Evolutionary conservation across 1,140 invertebrate species (phyloP).

Genomic region (Papilio aristodemus): DNA sequence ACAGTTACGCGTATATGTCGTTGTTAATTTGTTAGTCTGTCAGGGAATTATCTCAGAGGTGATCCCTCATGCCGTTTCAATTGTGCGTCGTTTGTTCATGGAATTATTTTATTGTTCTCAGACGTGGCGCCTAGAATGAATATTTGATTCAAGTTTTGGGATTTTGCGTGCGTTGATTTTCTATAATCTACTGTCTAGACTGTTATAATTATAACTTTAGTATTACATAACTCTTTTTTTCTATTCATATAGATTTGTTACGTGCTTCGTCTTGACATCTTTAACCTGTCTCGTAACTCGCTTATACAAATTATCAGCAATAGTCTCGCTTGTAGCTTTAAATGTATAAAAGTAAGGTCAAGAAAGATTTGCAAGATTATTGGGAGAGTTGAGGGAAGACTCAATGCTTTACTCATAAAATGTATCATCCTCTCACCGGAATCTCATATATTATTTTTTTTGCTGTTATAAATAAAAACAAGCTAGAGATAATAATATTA

Average conservation of each 20-base stretch:
- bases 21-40: conserved; percentile 30
- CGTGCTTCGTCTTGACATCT: too few relatives aligned
- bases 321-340: too few relatives aligned
- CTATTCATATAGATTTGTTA: not conserved
- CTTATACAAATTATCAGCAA: too few relatives aligned
- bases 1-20: conserved; percentile 12
- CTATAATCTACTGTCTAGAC: conserved; percentile 18
- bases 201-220: not conserved
- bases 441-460: too few relatives aligned
- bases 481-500: too few relatives aligned
- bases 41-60: conserved; percentile 18
- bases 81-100: conserved; percentile 1
- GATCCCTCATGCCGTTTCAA: conserved; percentile 23
- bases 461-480: too few relatives aligned
- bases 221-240: not conserved
- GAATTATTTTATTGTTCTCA: conserved; percentile 16
- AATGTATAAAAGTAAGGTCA: too few relatives aligned
- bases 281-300: too few relatives aligned
- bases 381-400: too few relatives aligned
- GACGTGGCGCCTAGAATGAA: conserved; percentile 17
- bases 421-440: too few relatives aligned
- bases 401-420: too few relatives aligned
- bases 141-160: conserved; percentile 7
- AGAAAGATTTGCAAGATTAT: too few relatives aligned
- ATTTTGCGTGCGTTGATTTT: conserved; percentile 24